Conservation (phyloP, 37 sponge, comb jelly and placozoan species). For the Chondrosia reniformis region DNA sequence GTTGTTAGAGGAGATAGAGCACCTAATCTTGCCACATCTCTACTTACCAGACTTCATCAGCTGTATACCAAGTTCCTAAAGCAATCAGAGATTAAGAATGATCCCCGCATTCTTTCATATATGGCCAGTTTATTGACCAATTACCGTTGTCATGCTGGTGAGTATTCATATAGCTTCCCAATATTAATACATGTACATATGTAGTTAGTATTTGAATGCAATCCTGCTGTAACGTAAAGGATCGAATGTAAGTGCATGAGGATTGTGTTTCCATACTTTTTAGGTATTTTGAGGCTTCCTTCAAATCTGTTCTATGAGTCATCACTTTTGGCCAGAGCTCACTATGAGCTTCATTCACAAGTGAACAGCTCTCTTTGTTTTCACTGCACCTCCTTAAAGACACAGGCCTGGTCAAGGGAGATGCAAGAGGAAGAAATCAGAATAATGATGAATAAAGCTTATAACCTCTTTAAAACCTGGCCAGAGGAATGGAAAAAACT, state of each 20-base stretch:
- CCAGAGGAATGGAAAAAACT: background rate
- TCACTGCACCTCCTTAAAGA: constrained; percentile 8
- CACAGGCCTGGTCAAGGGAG: background rate
- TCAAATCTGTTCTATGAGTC: constrained; percentile 73
- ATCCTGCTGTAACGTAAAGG: too few species aligned
- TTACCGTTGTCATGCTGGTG: constrained; percentile 59
- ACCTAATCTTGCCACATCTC: constrained; percentile 47
- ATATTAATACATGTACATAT: too few species aligned
- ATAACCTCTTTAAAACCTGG: background rate
- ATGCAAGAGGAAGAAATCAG: background rate
- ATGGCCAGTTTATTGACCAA: constrained; percentile 38
- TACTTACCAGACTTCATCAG: constrained; percentile 47
- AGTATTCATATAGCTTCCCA: constrained; percentile 2
- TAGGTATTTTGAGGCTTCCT: constrained; percentile 56
- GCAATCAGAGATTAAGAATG: background rate
- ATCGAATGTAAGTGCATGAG: too few species aligned
- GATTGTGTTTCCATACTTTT: background rate
- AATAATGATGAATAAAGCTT: background rate
- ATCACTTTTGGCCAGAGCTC: constrained; percentile 16
- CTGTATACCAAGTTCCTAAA: constrained; percentile 16
- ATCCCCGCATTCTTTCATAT: background rate
- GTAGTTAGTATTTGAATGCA: too few species aligned
- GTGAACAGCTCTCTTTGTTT: background rate
- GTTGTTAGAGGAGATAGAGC: too few species aligned
- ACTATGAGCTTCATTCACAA: background rate